phyloP scores from a whole-genome alignment of 2,888 invertebrate genomes.

The Macaria liturata region DNA sequence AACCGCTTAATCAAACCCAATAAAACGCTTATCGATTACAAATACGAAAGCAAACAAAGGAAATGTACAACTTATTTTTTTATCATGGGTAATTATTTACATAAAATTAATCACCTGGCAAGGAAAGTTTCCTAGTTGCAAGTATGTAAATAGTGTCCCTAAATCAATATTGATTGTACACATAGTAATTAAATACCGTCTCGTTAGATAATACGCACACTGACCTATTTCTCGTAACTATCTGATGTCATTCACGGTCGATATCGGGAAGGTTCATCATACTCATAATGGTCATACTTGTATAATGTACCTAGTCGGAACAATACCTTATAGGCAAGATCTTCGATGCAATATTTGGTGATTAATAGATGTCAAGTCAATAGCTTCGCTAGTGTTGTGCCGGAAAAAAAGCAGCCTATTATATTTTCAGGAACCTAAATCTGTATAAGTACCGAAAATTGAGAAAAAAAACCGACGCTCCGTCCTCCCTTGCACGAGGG shows the following conservation, averaged over 20 bases:
- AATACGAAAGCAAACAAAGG: constrained; percentile 23
- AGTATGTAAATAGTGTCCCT: constrained; percentile 22
- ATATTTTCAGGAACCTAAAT: too few species aligned
- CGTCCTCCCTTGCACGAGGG: too few species aligned
- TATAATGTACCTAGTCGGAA: too few species aligned
- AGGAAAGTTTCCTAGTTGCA: constrained; percentile 33
- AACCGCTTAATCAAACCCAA: constrained; percentile 1
- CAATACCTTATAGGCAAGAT: too few species aligned
- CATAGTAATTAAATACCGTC: constrained; percentile 6
- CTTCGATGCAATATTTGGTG: too few species aligned
- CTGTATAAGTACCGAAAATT: too few species aligned
- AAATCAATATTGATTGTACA: constrained; percentile 24
- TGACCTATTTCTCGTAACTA: constrained; percentile 33
- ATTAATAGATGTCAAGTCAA: too few species aligned
- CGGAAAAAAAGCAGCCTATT: too few species aligned
- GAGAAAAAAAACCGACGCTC: too few species aligned
- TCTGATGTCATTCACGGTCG: constrained; percentile 25
- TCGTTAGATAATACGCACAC: constrained; percentile 13
- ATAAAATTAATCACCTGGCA: constrained; percentile 20
- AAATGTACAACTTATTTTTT: constrained; percentile 28
- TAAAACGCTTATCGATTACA: constrained; percentile 15
- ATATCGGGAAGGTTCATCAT: not conserved
- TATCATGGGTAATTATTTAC: constrained; percentile 27
- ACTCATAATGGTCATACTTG: too few species aligned
- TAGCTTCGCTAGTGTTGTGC: too few species aligned